A percentile compares a stretch with the other conserved stretches of the same genome.
Evolutionary conservation across 1,140 invertebrate species (phyloP).

Genomic region (Pristionchus pacificus): DNA sequence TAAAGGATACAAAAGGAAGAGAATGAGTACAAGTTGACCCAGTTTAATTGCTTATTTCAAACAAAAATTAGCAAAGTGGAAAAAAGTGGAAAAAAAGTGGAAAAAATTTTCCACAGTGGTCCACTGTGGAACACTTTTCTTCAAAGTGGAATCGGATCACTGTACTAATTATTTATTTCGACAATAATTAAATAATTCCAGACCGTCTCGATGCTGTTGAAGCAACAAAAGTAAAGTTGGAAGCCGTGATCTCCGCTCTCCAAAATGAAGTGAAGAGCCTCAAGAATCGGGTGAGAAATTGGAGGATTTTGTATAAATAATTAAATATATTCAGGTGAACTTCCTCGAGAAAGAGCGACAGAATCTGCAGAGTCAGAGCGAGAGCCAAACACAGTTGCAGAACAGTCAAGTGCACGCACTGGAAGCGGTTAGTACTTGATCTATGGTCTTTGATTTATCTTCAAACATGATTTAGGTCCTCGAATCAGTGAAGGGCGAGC

Average conservation of each 20-base stretch:
- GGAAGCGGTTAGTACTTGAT: conserved; percentile 44
- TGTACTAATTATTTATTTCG: too few species aligned
- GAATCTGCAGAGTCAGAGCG: conserved; percentile 50
- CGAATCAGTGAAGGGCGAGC: conserved; percentile 51
- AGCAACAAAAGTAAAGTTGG: conserved; percentile 40
- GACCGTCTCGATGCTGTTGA: conserved; percentile 45
- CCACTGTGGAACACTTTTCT: too few species aligned
- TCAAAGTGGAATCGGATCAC: too few species aligned
- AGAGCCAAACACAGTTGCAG: conserved; percentile 52
- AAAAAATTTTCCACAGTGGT: too few species aligned
- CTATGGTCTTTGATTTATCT: too few species aligned
- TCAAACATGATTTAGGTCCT: conserved; percentile 33
- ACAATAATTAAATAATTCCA: conserved; percentile 10
- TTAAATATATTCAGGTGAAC: conserved; percentile 34
- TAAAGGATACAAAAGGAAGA: too few species aligned
- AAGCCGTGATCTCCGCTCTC: conserved; percentile 45
- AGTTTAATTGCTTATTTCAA: too few species aligned
- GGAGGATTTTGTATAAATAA: conserved; percentile 13
- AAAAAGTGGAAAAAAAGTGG: too few species aligned
- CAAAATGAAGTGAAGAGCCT: conserved; percentile 51
- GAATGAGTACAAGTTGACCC: too few species aligned
- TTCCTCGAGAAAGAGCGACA: conserved; percentile 54
- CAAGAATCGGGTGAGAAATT: conserved; percentile 39
- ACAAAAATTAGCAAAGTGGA: too few species aligned
- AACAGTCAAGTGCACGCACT: conserved; percentile 53